Percentiles rank a stretch among this genome's conserved stretches.
Evolutionary conservation across 2,888 invertebrate genomes (phyloP).

Genomic region (Petrophora chlorosata): DNA sequence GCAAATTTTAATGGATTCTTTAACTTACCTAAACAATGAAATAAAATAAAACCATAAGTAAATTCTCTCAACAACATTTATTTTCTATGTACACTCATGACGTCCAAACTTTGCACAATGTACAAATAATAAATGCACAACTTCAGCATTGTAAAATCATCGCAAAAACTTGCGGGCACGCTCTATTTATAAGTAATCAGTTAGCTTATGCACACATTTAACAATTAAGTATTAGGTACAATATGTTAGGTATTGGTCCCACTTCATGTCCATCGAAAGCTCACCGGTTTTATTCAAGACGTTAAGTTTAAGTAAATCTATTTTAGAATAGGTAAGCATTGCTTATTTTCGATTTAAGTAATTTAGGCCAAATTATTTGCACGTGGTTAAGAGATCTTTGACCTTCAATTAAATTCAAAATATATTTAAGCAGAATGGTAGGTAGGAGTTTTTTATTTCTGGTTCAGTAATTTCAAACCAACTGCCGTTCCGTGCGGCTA

Average conservation of each 20-base stretch:
- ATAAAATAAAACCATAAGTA: slow-evolving; percentile 39
- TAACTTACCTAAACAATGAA: background rate
- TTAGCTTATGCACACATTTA: slow-evolving; percentile 55
- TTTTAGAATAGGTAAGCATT: slow-evolving; percentile 6
- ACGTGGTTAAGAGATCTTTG: background rate
- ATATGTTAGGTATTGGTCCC: slow-evolving; percentile 71
- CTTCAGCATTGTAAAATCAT: slow-evolving; percentile 79
- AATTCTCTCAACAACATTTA: slow-evolving; percentile 75
- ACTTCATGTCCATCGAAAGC: slow-evolving; percentile 58
- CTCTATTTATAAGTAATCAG: slow-evolving; percentile 41
- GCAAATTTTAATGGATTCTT: no score
- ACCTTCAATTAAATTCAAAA: background rate
- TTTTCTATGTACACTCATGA: slow-evolving; percentile 79
- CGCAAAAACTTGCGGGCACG: slow-evolving; percentile 62
- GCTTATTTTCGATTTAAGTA: slow-evolving; percentile 10
- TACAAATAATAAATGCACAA: slow-evolving; percentile 84
- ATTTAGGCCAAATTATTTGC: background rate
- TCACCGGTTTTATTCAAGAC: slow-evolving; percentile 35
- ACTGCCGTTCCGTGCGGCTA: slow-evolving; percentile 53
- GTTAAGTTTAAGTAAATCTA: slow-evolving; percentile 22
- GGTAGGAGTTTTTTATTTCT: background rate
- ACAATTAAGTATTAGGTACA: slow-evolving; percentile 39
- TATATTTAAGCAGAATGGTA: no score
- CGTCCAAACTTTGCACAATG: slow-evolving; percentile 74
- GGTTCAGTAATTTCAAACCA: slow-evolving; percentile 55